These are phyloP conservation scores for Sinocyclocheilus anophthalmus DNA, from an alignment of 2,113 vertebrate genomes.

Conservation along the genomic window DNA sequence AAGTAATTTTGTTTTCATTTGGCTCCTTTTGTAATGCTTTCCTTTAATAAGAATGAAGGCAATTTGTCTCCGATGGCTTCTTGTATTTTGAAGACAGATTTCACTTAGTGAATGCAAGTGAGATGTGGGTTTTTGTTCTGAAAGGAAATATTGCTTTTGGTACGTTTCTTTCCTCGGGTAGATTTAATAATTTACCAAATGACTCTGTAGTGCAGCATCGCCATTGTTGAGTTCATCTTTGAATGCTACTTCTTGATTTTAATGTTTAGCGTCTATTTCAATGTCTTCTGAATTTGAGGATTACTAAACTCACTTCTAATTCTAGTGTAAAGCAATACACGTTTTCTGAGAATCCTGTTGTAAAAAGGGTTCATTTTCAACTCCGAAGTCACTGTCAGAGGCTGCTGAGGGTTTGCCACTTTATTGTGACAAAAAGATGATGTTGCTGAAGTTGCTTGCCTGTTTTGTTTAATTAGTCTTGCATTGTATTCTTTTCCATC, in stretches of 20 bases:
- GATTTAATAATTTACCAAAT: slow-evolving; percentile 38
- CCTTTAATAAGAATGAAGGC: slow-evolving; percentile 52
- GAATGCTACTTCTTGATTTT: not conserved
- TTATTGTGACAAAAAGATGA: not conserved
- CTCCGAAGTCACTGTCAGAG: not conserved
- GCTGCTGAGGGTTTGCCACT: not conserved
- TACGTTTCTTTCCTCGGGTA: slow-evolving; percentile 4
- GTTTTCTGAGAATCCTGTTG: not conserved
- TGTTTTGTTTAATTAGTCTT: not conserved
- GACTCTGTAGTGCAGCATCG: slow-evolving; percentile 1
- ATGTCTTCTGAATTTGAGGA: not conserved
- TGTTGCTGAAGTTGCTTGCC: not conserved
- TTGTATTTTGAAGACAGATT: slow-evolving; percentile 39
- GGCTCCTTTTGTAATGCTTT: slow-evolving; percentile 50
- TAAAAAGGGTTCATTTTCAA: not conserved
- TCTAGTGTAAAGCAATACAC: not conserved
- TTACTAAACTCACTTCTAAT: slow-evolving; percentile 5
- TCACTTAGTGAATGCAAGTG: slow-evolving; percentile 46
- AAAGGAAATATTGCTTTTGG: slow-evolving; percentile 42
- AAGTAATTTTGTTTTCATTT: slow-evolving; percentile 72
- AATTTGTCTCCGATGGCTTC: slow-evolving; percentile 49
- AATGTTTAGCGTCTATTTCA: not conserved
- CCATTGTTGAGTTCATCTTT: slow-evolving; percentile 20
- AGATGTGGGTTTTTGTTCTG: slow-evolving; percentile 42
- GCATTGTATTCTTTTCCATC: not conserved